A percentile compares a stretch with the other conserved stretches of the same genome.
Evolutionary conservation across 1,140 invertebrate species (phyloP).

Genomic region (Euura lappo): DNA sequence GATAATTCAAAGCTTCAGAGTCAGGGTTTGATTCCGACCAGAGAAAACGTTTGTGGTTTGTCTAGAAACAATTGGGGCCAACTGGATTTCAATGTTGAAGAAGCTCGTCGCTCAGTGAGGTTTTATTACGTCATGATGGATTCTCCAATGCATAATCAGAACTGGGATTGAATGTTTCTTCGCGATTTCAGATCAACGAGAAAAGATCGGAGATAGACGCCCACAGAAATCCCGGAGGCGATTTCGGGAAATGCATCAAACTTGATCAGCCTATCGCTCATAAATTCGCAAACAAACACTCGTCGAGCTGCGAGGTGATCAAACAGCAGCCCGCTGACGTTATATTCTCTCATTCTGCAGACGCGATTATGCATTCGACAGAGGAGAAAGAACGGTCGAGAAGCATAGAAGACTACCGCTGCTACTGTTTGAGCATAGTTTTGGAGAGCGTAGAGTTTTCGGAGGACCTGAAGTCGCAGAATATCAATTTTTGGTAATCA

Average conservation of each 20-base stretch:
- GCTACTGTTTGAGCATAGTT: constrained; percentile 44
- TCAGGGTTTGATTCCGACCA: not conserved
- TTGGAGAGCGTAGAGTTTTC: constrained; percentile 40
- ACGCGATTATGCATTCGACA: constrained; percentile 13
- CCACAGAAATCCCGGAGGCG: constrained; percentile 43
- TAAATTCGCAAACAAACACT: constrained; percentile 25
- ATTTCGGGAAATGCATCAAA: constrained; percentile 33
- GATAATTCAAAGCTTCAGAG: not conserved
- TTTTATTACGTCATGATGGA: not conserved
- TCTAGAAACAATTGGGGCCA: not conserved
- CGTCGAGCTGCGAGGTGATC: constrained; percentile 16
- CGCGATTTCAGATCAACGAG: constrained; percentile 23
- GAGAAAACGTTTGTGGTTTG: not conserved
- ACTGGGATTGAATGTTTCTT: not conserved
- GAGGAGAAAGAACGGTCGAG: constrained; percentile 30
- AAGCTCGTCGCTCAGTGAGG: not conserved
- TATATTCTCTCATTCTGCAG: constrained; percentile 19
- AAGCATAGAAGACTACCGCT: constrained; percentile 44
- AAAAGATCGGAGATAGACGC: constrained; percentile 31
- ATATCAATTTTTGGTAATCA: constrained; percentile 49
- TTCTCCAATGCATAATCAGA: not conserved
- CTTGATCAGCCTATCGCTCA: constrained; percentile 15
- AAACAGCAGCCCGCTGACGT: constrained; percentile 18
- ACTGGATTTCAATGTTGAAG: not conserved
- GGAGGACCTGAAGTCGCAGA: constrained; percentile 30